Conservation (phyloP, 2,797 vertebrate genomes). For the Sebastes iracundus region DNA sequence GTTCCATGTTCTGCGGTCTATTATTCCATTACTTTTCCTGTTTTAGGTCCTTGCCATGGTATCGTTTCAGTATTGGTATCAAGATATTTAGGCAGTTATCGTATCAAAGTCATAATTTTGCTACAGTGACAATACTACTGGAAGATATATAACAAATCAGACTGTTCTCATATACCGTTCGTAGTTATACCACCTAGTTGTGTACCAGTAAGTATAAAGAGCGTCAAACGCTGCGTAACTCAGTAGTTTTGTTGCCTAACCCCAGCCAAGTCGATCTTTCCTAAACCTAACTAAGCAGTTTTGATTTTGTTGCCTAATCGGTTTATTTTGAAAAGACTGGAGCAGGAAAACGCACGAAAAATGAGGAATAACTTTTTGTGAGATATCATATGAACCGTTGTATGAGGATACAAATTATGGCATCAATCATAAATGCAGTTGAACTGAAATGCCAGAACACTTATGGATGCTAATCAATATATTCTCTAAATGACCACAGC, state of each 20-base stretch:
- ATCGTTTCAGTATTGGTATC: neutral
- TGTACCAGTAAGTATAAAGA: no score
- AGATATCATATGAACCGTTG: no score
- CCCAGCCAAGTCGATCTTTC: no score
- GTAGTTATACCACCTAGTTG: no score
- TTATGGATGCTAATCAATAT: conserved; percentile 4
- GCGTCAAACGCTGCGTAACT: no score
- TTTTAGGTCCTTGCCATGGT: neutral
- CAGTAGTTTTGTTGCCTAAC: no score
- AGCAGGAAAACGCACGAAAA: no score
- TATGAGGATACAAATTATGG: neutral
- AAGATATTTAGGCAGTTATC: neutral
- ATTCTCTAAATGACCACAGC: conserved; percentile 13
- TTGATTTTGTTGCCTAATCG: no score
- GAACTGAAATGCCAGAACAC: neutral
- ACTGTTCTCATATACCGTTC: no score
- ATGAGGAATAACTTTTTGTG: no score
- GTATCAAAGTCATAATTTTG: neutral
- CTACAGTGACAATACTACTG: neutral
- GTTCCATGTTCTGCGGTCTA: neutral
- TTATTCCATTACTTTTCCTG: neutral
- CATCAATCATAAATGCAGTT: neutral
- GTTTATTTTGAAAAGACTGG: no score
- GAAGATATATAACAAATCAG: neutral
- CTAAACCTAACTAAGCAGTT: no score